These are phyloP conservation scores for Tylochromis polylepis DNA, from an alignment of 2,113 vertebrate species.

Conservation along the genomic window DNA sequence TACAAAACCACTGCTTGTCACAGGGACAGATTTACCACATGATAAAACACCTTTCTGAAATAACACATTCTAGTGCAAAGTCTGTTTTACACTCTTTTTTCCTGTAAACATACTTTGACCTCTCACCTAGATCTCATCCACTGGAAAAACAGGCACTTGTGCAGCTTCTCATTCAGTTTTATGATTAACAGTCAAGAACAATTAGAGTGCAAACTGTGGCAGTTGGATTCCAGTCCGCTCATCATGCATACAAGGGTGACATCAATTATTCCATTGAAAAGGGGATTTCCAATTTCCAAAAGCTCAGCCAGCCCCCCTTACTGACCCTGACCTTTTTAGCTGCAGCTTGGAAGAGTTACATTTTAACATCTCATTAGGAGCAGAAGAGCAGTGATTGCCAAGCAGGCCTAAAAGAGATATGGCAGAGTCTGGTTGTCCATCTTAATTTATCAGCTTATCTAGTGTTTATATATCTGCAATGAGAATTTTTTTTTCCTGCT, in stretches of 20 bases:
- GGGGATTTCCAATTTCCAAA: constrained; percentile 16
- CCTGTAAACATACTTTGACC: background rate
- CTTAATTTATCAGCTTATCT: background rate
- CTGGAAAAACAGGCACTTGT: background rate
- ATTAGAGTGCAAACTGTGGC: background rate
- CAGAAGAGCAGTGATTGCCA: background rate
- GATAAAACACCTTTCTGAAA: background rate
- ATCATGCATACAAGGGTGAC: background rate
- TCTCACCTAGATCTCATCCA: background rate
- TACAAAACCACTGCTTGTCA: background rate
- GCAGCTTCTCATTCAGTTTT: background rate
- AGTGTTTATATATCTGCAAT: background rate
- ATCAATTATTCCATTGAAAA: constrained; percentile 1
- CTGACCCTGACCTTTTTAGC: constrained; percentile 4
- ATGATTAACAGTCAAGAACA: background rate
- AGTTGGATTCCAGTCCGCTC: background rate
- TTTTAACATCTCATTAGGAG: background rate
- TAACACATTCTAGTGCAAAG: background rate
- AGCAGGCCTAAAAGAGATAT: background rate
- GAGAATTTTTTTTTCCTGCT: background rate
- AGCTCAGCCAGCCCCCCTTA: background rate
- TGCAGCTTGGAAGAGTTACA: background rate
- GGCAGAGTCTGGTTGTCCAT: background rate
- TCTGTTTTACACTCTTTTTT: background rate
- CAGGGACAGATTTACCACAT: background rate